Conservation (phyloP, 1,140 invertebrate genomes). For the Hylaeus anthracinus region DNA sequence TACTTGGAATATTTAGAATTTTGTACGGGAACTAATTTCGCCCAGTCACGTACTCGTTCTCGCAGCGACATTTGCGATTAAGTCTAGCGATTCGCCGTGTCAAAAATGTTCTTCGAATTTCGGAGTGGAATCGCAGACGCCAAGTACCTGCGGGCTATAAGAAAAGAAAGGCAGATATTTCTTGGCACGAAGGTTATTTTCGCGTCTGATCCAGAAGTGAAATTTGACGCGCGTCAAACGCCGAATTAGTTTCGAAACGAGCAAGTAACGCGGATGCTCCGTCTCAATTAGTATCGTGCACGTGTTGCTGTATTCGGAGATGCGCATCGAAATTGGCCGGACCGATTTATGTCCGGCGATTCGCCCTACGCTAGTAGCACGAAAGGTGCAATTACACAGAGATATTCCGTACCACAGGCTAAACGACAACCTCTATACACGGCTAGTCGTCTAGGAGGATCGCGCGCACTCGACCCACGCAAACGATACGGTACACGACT, state of each 20-base stretch:
- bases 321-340: slow-evolving; percentile 44
- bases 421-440: slow-evolving; percentile 31
- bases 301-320: slow-evolving; percentile 6
- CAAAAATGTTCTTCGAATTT: not conserved
- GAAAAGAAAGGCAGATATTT: too few relatives aligned
- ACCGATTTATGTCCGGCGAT: slow-evolving; percentile 36
- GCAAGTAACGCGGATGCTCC: not conserved
- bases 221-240: not conserved
- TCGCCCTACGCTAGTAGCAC: slow-evolving; percentile 39
- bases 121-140: not conserved
- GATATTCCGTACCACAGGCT: slow-evolving; percentile 51
- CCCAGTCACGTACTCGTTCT: slow-evolving; percentile 4
- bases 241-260: not conserved
- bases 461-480: slow-evolving; percentile 20
- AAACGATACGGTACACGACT: slow-evolving; percentile 42
- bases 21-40: slow-evolving; percentile 31
- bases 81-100: not conserved
- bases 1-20: slow-evolving; percentile 47
- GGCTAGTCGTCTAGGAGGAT: slow-evolving; percentile 33
- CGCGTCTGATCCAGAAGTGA: not conserved
- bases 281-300: slow-evolving; percentile 42
- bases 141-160: too few relatives aligned
- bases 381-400: slow-evolving; percentile 61
- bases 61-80: slow-evolving; percentile 2
- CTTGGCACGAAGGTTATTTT: too few relatives aligned